Evolutionary conservation across 2,113 vertebrate species (phyloP), one percentile per base, ranked within the genome.

Genomic region (Erinaceus europaeus): DNA sequence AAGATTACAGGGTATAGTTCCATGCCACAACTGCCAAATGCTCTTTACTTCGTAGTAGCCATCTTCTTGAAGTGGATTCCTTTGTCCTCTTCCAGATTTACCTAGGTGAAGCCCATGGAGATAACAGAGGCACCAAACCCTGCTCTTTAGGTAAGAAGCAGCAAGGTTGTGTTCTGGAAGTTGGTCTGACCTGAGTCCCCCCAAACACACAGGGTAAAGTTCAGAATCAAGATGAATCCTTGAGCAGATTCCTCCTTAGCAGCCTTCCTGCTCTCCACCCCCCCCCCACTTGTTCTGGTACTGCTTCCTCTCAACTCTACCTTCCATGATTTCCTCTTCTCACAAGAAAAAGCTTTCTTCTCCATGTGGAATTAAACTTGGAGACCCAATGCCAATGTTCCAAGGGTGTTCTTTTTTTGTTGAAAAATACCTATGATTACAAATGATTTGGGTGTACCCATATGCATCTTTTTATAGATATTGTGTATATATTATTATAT

Each of bases 141-240:
- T 52, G 36, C 59, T 90, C 3, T 62, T 72, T 76, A 67, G 67
- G 62, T 79, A 82, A 52, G 79, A 86, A 71, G 80, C 36, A 67
- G 8, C 62, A 83, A 85, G 67, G 14, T 50, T 84, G 38, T 48
- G 36, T 44, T 32, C 29, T 34, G 17, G 40, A 64, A 42, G 10
- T 46, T 53, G 34, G 48, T 72, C 42, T 29, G 15, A 14, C 59
- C 57, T 17, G 50, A 76, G 59, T 59, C 15, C 29, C 50, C 32
- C 65, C 82, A 38, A 71, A 42, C 27, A 48, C 42, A 50, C 4
- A 65, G 57, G 18, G 20, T 59, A 9, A 62, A 32, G 82, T 59
- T 83, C 64, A 34, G 25, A 0, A 5, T 53, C 8, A 1, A 38
- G 20, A n/a, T 46, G 46, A 25, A 6, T n/a, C 44, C 67, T n/a